Base-by-base conservation (phyloP, 2,113 vertebrate genomes). In the Eulemur macaco region DNA sequence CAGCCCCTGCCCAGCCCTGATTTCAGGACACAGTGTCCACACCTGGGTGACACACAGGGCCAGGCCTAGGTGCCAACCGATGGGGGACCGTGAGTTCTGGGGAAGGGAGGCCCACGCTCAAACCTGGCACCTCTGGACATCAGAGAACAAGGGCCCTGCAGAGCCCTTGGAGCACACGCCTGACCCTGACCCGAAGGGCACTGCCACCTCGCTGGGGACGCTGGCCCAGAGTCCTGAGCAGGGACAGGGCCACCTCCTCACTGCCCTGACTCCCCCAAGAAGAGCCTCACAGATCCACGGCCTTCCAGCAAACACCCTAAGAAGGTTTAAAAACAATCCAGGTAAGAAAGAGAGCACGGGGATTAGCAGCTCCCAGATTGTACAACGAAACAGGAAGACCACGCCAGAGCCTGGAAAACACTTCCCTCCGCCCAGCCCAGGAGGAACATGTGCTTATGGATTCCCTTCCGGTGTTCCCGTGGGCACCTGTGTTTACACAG, bases 361-460 rank as follows among this genome's bases (percentile, higher is more conserved):
- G 47, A 15, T 60, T 18, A 42, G 12, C 45, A 29, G 8, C 82
- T 14, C 52, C 4, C 4, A 4, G 27, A 5, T 23, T 39, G 1
- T 50, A 29, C 14, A 8, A 34, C 12, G 2, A 29, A 63, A 6
- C n/a, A 13, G 78, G 31, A 74, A 39, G 42, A 12, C 27, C 25
- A 7, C 9, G 1, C 0, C 21, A 7, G 34, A 68, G 45, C 29
- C 0, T 37, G 50, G 37, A 39, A 31, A 39, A 15, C 5, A 0
- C 78, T 34, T 0, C 12, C 15, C 21, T 37, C 52, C 13, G 0
- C 3, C 68, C 0, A 3, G 29, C 39, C 15, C 3, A 1, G 14
- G 12, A 7, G 52, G 66, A 27, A 1, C 0, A 0, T 0, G 0
- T 0, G 1, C 37, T 17, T 3, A 2, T 11, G 0, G 0, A 0